Base-by-base conservation (phyloP, 2,888 invertebrate species). In the Chloromyia formosa region DNA sequence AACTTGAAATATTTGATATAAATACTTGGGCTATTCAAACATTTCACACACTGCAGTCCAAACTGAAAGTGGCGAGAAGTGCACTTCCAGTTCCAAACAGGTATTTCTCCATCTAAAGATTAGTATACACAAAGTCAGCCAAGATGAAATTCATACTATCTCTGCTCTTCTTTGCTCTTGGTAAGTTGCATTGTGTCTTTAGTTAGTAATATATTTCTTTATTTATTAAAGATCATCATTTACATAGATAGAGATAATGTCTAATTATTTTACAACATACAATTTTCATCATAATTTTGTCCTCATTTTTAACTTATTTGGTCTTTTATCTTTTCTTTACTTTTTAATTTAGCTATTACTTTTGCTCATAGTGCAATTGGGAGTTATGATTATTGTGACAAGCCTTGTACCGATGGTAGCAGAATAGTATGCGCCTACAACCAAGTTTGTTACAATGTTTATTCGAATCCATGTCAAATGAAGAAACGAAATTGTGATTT, bases 401-500 rank as follows among this genome's bases (percentile, higher is more conserved):
- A 71, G 12, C 71, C 71, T 3, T 71, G 71, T 58, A 56, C 9
- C 1, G 71, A 71, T 71, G 1, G 27, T 9, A n/a, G 53, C 12
- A 1, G 71, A 1, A 71, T 71, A 16, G n/a, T 18, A 9, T 71
- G 71, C 12, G 71, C 71, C 27, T 71, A 71, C 58, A 71, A 71
- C 18, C 71, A 71, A 58, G 14, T 9, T 16, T 71, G 71, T 12
- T 71, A 35, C 22, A 20, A 71, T 40, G 40, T 58, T 12, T 71
- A 40, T 40, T 18, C 35, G 10, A 58, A 42, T 40, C 18, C 35
- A 40, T 71, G 71, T 12, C 58, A 35, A 20, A 71, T 71, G 71
- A 71, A 71, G 42, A 56, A 58, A 14, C 53, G 54, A 35, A 71
- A 71, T 27, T 71, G 71, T 58, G 58, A 71, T 40, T n/a, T 18